Conservation (phyloP, 2,797 vertebrate species). For the Euphonia xanthogaster region DNA sequence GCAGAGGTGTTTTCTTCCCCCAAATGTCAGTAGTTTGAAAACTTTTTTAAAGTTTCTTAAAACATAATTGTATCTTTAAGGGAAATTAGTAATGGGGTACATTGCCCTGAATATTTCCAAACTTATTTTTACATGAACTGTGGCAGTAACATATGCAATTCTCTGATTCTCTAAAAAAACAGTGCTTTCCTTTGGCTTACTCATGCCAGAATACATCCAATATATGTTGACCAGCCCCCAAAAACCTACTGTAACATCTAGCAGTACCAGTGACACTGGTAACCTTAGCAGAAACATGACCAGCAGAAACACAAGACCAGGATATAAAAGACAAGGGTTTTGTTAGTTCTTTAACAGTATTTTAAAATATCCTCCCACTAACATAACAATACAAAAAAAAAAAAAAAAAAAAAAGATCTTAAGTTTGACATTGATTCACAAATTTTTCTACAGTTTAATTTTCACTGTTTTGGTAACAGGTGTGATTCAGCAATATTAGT, state of each 20-base stretch:
- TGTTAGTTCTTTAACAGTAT: neutral
- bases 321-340: neutral
- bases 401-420: too few relatives aligned
- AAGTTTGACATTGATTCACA: neutral
- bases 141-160: neutral
- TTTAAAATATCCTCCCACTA: neutral
- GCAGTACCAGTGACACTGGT: neutral
- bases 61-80: neutral
- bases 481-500: neutral
- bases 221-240: neutral
- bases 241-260: neutral
- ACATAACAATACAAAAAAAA: neutral
- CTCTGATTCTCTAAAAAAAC: neutral
- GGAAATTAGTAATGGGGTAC: neutral
- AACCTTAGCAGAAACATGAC: neutral
- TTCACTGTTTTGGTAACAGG: neutral
- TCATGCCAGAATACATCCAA: neutral
- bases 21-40: neutral
- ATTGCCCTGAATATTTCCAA: neutral
- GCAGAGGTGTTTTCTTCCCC: neutral
- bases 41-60: neutral
- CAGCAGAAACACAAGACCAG: neutral
- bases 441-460: neutral
- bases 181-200: neutral
- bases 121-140: neutral